phyloP scores from a whole-genome alignment of 2,888 invertebrate species.

The Erebia palarica region DNA sequence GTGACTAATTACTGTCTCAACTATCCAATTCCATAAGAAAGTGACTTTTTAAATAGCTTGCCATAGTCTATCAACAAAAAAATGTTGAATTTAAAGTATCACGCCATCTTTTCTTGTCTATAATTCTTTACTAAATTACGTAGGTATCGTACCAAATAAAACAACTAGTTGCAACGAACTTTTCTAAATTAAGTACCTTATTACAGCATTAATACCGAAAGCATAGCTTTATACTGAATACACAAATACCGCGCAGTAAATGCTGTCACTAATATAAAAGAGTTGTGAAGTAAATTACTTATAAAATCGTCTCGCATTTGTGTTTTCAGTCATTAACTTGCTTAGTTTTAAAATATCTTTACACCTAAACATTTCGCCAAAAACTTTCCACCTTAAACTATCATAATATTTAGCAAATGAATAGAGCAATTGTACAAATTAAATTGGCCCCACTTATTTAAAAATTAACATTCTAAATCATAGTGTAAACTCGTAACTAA shows the following conservation, averaged over 20 bases:
- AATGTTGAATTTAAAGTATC: not conserved
- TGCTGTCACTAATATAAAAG: not conserved
- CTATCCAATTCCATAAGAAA: constrained; percentile 28
- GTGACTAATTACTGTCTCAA: constrained; percentile 26
- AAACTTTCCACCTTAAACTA: constrained; percentile 25
- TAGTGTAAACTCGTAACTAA: constrained; percentile 34
- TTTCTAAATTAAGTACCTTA: constrained; percentile 18
- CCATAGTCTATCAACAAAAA: not conserved
- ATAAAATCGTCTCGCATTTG: constrained; percentile 16
- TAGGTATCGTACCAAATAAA: not conserved
- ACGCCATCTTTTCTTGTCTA: not conserved
- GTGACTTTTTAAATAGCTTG: not conserved
- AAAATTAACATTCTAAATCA: constrained; percentile 36
- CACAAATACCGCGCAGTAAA: constrained; percentile 23
- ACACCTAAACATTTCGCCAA: constrained; percentile 22
- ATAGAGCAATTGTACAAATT: constrained; percentile 34
- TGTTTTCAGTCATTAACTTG: constrained; percentile 32
- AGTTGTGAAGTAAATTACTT: not conserved
- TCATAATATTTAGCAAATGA: constrained; percentile 27
- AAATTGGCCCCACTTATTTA: constrained; percentile 43
- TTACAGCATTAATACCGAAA: constrained; percentile 32
- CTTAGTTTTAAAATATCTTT: constrained; percentile 25
- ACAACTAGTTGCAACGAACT: constrained; percentile 1
- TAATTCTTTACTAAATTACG: not conserved
- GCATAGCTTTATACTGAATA: constrained; percentile 33